Evolutionary conservation across 2,797 vertebrate genomes (phyloP).

Genomic region (Buceros bicornis): DNA sequence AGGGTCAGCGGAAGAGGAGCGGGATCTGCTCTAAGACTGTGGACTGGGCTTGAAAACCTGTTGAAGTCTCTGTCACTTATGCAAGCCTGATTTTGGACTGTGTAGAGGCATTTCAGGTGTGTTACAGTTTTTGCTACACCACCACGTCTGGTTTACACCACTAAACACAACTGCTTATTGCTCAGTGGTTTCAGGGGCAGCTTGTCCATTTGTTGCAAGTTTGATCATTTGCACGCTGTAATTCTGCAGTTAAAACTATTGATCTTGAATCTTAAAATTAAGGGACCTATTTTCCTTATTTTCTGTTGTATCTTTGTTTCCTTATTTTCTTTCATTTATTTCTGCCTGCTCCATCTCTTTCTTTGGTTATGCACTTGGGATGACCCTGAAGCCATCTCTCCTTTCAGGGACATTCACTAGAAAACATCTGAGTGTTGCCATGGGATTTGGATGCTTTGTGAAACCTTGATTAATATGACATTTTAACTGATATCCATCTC

Average conservation of each 20-base stretch:
- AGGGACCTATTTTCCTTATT: not conserved
- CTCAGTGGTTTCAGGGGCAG: not conserved
- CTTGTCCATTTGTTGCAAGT: not conserved
- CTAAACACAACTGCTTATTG: not conserved
- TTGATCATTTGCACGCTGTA: not conserved
- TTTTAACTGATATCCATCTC: slow-evolving; percentile 27
- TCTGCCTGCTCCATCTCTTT: not conserved
- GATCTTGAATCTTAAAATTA: not conserved
- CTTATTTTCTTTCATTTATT: not conserved
- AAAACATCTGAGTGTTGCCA: not conserved
- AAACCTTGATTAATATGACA: slow-evolving; percentile 3
- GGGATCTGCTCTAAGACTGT: not conserved
- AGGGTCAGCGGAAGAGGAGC: not conserved
- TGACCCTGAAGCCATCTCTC: not conserved
- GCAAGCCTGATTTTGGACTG: not conserved
- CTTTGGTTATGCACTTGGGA: not conserved
- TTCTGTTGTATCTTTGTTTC: not conserved
- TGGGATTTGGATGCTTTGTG: slow-evolving; percentile 17
- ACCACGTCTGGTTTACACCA: not conserved
- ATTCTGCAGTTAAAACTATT: not conserved
- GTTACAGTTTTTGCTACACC: not conserved
- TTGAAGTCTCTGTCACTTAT: not conserved
- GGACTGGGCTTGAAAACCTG: not conserved
- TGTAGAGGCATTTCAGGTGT: not conserved
- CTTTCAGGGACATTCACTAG: not conserved